Percentiles rank a stretch among this genome's conserved stretches.
These are phyloP conservation scores for Pogonomyrmex barbatus DNA, from an alignment of 1,140 invertebrate species.

Conservation along the genomic window DNA sequence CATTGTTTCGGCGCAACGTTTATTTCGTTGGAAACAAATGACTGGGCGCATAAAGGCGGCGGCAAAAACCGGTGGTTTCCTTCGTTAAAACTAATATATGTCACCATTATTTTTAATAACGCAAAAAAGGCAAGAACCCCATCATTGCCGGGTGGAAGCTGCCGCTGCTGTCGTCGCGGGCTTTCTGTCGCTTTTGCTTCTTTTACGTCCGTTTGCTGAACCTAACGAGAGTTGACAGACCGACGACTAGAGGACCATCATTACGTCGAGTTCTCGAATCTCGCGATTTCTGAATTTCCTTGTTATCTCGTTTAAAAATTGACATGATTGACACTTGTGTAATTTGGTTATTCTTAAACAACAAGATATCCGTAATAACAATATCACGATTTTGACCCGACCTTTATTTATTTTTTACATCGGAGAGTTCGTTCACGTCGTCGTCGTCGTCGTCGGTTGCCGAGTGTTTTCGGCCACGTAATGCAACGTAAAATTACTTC, in stretches of 20 bases:
- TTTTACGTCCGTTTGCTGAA: background rate
- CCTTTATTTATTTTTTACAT: background rate
- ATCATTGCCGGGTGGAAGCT: constrained; percentile 54
- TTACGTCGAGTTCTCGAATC: constrained; percentile 51
- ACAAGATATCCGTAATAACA: background rate
- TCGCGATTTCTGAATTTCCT: constrained; percentile 13
- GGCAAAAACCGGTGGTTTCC: constrained; percentile 73
- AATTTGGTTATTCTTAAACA: background rate
- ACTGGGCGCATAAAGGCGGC: constrained; percentile 76
- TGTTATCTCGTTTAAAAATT: background rate
- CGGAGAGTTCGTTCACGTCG: background rate
- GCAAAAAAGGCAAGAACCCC: constrained; percentile 70
- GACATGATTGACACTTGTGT: background rate
- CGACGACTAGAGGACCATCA: constrained; percentile 6
- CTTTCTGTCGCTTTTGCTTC: constrained; percentile 41
- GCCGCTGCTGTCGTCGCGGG: constrained; percentile 35
- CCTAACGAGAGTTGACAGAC: constrained; percentile 67
- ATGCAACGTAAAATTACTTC: constrained; percentile 49
- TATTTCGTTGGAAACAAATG: constrained; percentile 77
- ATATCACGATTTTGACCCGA: background rate
- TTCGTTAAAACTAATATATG: constrained; percentile 83
- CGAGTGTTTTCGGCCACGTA: constrained; percentile 20
- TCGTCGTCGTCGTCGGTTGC: background rate
- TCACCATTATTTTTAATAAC: constrained; percentile 83
- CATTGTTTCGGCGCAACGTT: constrained; percentile 73